Evolutionary conservation across 2,888 invertebrate species (phyloP).

Genomic region (Pyrgus malvae): DNA sequence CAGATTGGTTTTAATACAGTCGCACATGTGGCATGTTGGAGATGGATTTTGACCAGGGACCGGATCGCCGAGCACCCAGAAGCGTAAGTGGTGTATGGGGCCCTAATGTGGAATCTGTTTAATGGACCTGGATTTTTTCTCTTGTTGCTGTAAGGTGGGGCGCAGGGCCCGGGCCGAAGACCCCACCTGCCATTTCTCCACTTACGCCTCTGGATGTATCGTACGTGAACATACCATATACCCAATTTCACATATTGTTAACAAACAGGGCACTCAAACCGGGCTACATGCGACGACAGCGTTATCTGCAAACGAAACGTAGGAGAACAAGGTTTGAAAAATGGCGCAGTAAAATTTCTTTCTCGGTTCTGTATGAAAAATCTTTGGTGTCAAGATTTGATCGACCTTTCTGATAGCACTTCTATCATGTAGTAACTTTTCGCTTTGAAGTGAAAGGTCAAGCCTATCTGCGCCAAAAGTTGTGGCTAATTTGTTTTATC

Average conservation of each 20-base stretch:
- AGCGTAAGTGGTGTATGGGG: constrained; percentile 79
- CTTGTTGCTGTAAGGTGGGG: constrained; percentile 80
- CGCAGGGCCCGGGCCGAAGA: constrained; percentile 79
- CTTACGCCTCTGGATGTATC: constrained; percentile 83
- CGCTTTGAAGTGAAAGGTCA: neutral
- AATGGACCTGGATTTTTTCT: constrained; percentile 71
- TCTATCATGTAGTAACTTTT: neutral
- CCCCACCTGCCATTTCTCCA: constrained; percentile 82
- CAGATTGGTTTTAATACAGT: constrained; percentile 3
- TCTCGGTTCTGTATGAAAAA: constrained; percentile 6
- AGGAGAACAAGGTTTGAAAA: constrained; percentile 7
- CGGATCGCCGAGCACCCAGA: constrained; percentile 65
- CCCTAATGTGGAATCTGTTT: constrained; percentile 60
- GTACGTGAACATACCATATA: constrained; percentile 67
- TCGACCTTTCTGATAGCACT: constrained; percentile 8
- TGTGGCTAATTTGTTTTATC: neutral
- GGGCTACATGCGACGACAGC: constrained; percentile 20
- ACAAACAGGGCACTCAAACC: constrained; percentile 50
- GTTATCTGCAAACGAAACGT: neutral
- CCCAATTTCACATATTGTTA: constrained; percentile 48
- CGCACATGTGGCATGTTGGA: constrained; percentile 28
- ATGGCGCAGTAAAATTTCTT: constrained; percentile 6
- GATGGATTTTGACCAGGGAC: constrained; percentile 28
- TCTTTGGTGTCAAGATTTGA: neutral
- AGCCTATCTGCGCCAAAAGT: neutral